Percentiles rank a stretch among this genome's conserved stretches.
Evolutionary conservation across 2,113 vertebrate genomes (phyloP).

Genomic region (Urocynchramus pylzowi): DNA sequence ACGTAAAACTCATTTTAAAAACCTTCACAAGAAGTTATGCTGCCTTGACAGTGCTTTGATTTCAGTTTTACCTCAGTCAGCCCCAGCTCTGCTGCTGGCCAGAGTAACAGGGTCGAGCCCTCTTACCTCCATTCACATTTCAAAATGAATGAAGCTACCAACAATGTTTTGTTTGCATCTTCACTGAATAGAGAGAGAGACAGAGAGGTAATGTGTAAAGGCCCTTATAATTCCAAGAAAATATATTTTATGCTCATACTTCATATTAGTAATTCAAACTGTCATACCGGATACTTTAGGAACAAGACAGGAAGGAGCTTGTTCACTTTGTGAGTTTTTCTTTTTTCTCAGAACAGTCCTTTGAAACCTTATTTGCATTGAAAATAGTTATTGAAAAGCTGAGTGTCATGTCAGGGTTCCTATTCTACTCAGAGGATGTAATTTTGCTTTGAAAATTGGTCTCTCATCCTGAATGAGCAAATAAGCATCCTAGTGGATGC

Average conservation of each 20-base stretch:
- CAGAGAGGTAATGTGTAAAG: neutral
- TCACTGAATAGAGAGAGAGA: neutral
- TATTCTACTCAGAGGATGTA: slow-evolving; percentile 49
- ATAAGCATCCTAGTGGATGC: slow-evolving; percentile 48
- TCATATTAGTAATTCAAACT: neutral
- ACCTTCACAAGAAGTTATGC: neutral
- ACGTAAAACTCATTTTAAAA: neutral
- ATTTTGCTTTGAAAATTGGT: slow-evolving; percentile 62
- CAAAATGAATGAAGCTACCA: neutral
- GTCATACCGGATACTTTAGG: neutral
- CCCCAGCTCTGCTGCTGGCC: neutral
- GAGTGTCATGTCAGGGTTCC: slow-evolving; percentile 36
- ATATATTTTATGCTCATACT: neutral
- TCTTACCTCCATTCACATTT: neutral
- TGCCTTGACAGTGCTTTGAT: neutral
- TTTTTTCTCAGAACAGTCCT: neutral
- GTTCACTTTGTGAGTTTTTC: neutral
- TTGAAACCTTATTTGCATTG: slow-evolving; percentile 43
- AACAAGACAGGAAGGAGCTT: neutral
- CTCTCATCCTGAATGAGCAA: slow-evolving; percentile 51
- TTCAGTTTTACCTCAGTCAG: neutral
- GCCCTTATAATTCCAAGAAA: neutral
- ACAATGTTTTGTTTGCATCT: neutral
- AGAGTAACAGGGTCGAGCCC: neutral
- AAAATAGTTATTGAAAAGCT: slow-evolving; percentile 43